Base-by-base conservation (phyloP, 2,797 vertebrate genomes). In the Channallabes apus region DNA sequence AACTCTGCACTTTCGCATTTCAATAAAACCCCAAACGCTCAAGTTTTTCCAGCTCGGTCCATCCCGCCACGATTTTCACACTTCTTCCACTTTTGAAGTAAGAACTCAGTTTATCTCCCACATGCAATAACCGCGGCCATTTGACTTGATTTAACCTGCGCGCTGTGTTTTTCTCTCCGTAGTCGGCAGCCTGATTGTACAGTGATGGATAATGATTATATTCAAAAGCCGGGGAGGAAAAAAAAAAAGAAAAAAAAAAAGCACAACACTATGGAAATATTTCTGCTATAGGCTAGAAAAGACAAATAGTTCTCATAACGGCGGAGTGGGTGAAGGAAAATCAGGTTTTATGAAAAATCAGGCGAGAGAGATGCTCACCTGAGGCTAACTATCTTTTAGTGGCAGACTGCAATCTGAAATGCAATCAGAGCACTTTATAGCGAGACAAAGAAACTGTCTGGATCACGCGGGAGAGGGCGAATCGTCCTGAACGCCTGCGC, bases 301-400 rank as follows among this genome's bases (percentile, higher is more conserved):
- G 75, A 84, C 29, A 80, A 86, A 79, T 84, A 71, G 78, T 67
- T 68, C 75, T 89, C 88, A 89, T 89, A 87, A 87, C 67, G 56
- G 69, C 32, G 46, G 82, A 81, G 75, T 84, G 64, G 81, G 58
- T 75, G 78, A 82, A 84, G 54, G 79, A 73, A 85, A 84, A 84
- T 72, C 76, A 87, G 75, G 71, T 78, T 86, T 88, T 85, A 85
- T 85, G 82, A 87, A 88, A 89, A 83, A 86, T 83, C 80, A 86
- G 68, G 75, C 80, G 67, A 54, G 82, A 83, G 86, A 76, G 79
- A 82, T 62, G 59, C 54, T 82, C 80, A 83, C 88, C 84, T 75
- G 72, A 72, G 88, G 86, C 86, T 73, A 85, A 82, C 73, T 61
- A 82, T 82, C 81, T 85, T 75, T 85, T 32, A 68, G 67, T 17